phyloP scores from a whole-genome alignment of 2,888 invertebrate genomes.

The Acronicta leporina region DNA sequence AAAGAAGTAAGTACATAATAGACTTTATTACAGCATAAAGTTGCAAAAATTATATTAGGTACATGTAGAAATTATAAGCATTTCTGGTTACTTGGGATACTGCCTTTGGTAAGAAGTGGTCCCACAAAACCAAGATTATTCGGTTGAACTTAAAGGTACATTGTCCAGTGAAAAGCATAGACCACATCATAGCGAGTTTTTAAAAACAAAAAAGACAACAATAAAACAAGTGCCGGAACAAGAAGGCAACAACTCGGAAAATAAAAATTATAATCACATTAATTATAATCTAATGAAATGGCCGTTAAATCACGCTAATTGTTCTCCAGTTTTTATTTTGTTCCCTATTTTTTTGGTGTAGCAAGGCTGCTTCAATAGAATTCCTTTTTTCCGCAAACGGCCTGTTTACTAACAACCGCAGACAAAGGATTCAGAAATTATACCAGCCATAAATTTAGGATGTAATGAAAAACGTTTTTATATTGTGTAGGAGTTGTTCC shows the following conservation, averaged over 20 bases:
- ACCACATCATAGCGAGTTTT: no score
- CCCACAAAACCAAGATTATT: no score
- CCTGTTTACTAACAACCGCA: conserved; percentile 83
- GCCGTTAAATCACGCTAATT: conserved; percentile 88
- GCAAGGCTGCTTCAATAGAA: conserved; percentile 81
- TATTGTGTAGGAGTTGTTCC: conserved; percentile 35
- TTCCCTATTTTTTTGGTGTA: conserved; percentile 73
- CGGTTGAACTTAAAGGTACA: no score
- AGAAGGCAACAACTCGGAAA: conserved; percentile 63
- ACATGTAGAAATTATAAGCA: no score
- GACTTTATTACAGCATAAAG: no score
- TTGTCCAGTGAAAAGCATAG: no score
- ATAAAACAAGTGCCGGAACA: conserved; percentile 51
- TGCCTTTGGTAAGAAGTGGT: no score
- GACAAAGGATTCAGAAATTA: conserved; percentile 86
- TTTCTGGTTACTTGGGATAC: no score
- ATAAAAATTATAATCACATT: conserved; percentile 77
- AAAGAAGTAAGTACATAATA: no score
- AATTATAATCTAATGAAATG: conserved; percentile 86
- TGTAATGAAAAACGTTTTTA: conserved; percentile 55
- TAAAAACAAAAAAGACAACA: conserved; percentile 33
- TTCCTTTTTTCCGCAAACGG: conserved; percentile 86
- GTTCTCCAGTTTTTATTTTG: conserved; percentile 86
- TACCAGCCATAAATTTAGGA: conserved; percentile 81
- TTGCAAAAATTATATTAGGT: no score